A percentile compares a stretch with the other conserved stretches of the same genome.
These are phyloP conservation scores for Heliconius cydno DNA, from an alignment of 2,888 invertebrate species.

Conservation along the genomic window DNA sequence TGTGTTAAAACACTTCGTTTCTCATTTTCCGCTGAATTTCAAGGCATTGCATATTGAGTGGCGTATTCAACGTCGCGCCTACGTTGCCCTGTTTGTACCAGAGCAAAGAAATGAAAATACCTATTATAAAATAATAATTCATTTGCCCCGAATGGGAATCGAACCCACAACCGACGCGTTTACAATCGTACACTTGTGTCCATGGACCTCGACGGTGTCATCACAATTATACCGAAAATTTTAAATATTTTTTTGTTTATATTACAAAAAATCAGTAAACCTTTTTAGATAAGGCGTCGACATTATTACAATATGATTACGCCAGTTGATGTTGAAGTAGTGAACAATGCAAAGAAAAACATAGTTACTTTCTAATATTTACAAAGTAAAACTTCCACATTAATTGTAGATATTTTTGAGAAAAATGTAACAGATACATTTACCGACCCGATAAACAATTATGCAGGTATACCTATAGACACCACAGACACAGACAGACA, in stretches of 20 bases:
- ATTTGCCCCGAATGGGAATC: too few relatives aligned
- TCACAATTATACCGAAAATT: too few relatives aligned
- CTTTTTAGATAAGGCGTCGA: background rate
- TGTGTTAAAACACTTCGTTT: background rate
- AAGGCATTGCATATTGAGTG: too few relatives aligned
- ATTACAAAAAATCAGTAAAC: background rate
- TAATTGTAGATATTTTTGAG: background rate
- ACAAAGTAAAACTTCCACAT: background rate
- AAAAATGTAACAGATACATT: background rate
- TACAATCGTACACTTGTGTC: too few relatives aligned
- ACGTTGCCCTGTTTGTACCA: too few relatives aligned
- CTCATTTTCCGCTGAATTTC: too few relatives aligned
- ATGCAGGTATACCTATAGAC: background rate
- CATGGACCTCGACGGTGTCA: too few relatives aligned
- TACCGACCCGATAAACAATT: background rate
- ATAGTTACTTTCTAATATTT: background rate
- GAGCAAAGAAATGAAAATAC: too few relatives aligned
- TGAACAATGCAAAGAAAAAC: background rate
- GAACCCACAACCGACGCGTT: too few relatives aligned
- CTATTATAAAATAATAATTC: too few relatives aligned
- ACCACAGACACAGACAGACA: too few relatives aligned
- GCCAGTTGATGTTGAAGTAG: background rate
- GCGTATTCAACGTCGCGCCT: too few relatives aligned
- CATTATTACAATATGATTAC: slow-evolving; percentile 1
- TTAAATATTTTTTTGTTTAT: background rate